These are phyloP conservation scores for Morus bassanus DNA, from an alignment of 2,797 vertebrate genomes.

Conservation along the genomic window DNA sequence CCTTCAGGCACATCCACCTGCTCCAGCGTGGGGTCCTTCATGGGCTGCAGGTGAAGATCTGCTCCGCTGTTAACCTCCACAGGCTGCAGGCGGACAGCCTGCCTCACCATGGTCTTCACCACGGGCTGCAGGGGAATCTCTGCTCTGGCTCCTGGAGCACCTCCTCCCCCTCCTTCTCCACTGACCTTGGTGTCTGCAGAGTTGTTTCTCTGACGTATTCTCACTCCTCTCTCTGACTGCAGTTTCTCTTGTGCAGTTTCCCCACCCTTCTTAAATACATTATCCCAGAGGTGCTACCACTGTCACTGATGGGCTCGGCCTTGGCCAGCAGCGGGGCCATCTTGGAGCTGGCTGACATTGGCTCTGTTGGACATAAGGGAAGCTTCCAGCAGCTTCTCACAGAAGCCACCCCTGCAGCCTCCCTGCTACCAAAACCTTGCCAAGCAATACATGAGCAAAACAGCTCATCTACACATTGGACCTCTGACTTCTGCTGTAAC, in stretches of 20 bases:
- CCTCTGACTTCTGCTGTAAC: constrained; percentile 18
- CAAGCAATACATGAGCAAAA: not conserved
- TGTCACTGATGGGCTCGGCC: fast-evolving
- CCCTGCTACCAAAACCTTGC: not conserved
- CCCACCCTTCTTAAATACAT: not conserved
- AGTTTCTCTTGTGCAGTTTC: not conserved
- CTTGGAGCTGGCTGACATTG: not conserved
- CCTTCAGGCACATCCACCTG: too few species aligned
- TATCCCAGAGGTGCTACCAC: not conserved
- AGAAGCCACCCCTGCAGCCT: not conserved
- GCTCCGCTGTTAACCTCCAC: too few species aligned
- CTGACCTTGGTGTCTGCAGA: not conserved
- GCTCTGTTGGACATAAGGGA: not conserved
- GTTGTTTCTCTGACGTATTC: not conserved
- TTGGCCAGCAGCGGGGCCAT: not conserved
- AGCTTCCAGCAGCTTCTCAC: not conserved
- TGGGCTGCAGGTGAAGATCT: too few species aligned
- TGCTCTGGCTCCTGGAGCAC: not conserved
- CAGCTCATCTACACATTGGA: not conserved
- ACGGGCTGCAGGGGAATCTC: too few species aligned
- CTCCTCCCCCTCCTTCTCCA: not conserved
- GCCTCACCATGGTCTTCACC: too few species aligned
- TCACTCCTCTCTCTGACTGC: not conserved
- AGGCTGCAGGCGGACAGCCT: too few species aligned
- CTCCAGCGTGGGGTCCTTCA: not conserved